Conservation (phyloP, 2,113 vertebrate species). For the Bubo bubo region DNA sequence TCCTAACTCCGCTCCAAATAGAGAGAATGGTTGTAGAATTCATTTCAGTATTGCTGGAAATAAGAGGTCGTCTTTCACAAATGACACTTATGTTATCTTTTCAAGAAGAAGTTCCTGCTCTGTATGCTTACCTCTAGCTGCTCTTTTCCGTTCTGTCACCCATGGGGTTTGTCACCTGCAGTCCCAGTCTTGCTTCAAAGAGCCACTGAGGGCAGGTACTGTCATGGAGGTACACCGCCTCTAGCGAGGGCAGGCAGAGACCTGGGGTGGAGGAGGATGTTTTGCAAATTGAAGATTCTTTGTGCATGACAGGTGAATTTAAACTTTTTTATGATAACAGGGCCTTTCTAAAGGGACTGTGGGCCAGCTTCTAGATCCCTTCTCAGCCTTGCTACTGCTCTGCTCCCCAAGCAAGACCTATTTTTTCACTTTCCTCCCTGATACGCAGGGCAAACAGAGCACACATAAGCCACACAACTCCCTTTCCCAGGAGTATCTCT, state of each 20-base stretch:
- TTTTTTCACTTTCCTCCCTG: neutral
- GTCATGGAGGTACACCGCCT: accelerated
- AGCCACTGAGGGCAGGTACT: neutral
- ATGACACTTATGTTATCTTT: neutral
- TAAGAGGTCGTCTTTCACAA: neutral
- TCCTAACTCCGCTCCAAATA: neutral
- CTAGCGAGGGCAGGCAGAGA: neutral
- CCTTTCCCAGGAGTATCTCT: neutral
- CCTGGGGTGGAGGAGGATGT: neutral
- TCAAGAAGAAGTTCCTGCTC: accelerated
- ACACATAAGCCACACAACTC: accelerated
- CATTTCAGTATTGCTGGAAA: neutral
- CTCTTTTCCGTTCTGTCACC: neutral
- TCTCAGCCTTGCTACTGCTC: neutral
- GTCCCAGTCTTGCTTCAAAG: neutral
- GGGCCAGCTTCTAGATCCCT: neutral
- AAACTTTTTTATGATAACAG: neutral
- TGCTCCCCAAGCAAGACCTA: neutral
- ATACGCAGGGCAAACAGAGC: neutral
- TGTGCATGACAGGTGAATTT: neutral
- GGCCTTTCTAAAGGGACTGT: neutral
- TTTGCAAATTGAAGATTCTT: neutral
- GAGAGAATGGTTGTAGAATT: neutral
- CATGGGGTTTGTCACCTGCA: neutral
- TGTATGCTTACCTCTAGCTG: neutral